Base-by-base conservation (phyloP, 2,113 vertebrate genomes). In the Oceanodroma tethys region DNA sequence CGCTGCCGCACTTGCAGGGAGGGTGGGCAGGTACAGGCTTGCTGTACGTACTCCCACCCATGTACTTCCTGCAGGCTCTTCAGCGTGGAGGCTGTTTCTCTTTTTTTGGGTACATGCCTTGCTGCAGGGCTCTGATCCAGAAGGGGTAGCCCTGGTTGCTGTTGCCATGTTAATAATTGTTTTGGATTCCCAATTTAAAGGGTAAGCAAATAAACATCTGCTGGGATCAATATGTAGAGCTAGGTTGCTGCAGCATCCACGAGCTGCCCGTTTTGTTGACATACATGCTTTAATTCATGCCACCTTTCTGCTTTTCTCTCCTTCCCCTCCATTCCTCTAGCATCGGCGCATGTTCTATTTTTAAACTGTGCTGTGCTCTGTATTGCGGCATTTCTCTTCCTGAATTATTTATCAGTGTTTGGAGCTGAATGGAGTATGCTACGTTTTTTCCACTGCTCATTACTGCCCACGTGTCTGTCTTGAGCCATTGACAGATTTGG, bases 351-450 rank as follows among this genome's bases (percentile, higher is more conserved):
- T 4, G 86, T 52, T 96, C 97, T 98, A 96, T 98, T 98, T 98
- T 98, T 97, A 96, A 93, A 72, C 74, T 2, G 10, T 47, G 89
- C 96, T 97, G 95, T 38, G 85, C 94, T 97, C 97, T 97, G 59
- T 96, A 92, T 95, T 98, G 97, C 93, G 27, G 97, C 96, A 97
- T 90, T 97, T 98, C 96, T 97, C 96, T 89, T 96, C 87, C 96
- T 98, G 98, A 98, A 98, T 98, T 98, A 98, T 98, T 98, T 98
- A 98, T 96, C 98, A 89, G 89, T 63, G 85, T 94, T 96, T 70
- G 93, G 95, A 98, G 93, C 96, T 96, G 97, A 98, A 97, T 98
- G 97, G 95, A 97, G 96, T 16, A 3, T 23, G 89, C 84, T 93
- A 72, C 95, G 63, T 67, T 97, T 62, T 62, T 95, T 58, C 94